A percentile compares a stretch with the other conserved stretches of the same genome.
phyloP scores from a whole-genome alignment of 2,113 vertebrate genomes.

The Azemiops feae region DNA sequence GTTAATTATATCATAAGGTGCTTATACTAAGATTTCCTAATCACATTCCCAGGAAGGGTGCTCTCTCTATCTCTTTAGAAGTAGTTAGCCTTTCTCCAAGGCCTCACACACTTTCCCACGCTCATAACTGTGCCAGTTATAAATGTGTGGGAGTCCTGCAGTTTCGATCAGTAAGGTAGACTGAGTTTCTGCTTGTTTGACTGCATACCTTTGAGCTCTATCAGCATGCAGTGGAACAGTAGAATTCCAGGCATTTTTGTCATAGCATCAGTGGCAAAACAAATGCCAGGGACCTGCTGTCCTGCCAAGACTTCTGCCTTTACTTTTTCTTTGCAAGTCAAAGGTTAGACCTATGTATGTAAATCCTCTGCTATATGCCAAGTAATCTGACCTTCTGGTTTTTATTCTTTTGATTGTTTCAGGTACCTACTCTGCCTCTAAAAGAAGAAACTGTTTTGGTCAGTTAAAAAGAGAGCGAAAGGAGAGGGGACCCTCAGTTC shows the following conservation, averaged over 20 bases:
- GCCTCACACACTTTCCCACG: slow-evolving; percentile 64
- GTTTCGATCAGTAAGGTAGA: slow-evolving; percentile 71
- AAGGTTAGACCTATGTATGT: slow-evolving; percentile 78
- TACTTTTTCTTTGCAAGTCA: slow-evolving; percentile 75
- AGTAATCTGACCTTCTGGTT: slow-evolving; percentile 73
- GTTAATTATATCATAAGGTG: slow-evolving; percentile 1
- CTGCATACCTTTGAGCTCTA: slow-evolving; percentile 66
- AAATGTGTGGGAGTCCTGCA: slow-evolving; percentile 67
- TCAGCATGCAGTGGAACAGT: slow-evolving; percentile 71
- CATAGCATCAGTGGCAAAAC: slow-evolving; percentile 70
- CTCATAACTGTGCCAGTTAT: slow-evolving; percentile 53
- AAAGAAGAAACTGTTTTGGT: slow-evolving; percentile 55
- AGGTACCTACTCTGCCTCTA: slow-evolving; percentile 69
- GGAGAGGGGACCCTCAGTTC: not conserved
- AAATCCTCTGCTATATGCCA: slow-evolving; percentile 72
- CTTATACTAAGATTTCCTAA: not conserved
- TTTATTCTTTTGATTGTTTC: slow-evolving; percentile 75
- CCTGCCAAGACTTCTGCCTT: slow-evolving; percentile 69
- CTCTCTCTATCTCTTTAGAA: slow-evolving; percentile 34
- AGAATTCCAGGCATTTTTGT: slow-evolving; percentile 76
- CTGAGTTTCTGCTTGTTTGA: slow-evolving; percentile 68
- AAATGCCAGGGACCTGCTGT: slow-evolving; percentile 72
- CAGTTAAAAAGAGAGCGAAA: slow-evolving; percentile 67
- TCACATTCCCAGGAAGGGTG: slow-evolving; percentile 5
- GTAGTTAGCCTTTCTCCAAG: slow-evolving; percentile 45